Evolutionary conservation across 2,113 vertebrate species (phyloP).

Genomic region (Indicator maculatus): DNA sequence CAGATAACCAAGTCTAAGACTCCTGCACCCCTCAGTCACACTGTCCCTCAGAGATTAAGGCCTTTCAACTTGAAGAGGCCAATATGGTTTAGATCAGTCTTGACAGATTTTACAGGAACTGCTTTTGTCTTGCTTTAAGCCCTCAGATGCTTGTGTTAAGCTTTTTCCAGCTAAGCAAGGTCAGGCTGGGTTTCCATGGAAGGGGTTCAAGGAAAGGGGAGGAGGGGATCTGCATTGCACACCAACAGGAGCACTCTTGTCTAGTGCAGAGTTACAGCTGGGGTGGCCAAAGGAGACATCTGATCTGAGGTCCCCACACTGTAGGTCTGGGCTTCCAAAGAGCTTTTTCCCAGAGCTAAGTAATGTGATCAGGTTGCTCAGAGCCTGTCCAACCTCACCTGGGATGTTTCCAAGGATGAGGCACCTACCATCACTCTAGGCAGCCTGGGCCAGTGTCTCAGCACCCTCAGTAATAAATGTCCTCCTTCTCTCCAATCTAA

Average conservation of each 20-base stretch:
- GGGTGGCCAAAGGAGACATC: not conserved
- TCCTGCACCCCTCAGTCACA: not conserved
- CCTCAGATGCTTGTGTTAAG: not conserved
- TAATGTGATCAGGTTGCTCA: not conserved
- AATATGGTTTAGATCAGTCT: constrained; percentile 39
- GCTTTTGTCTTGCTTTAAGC: constrained; percentile 13
- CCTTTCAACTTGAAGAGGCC: constrained; percentile 2
- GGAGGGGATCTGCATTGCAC: rapidly evolving
- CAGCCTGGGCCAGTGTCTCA: too few relatives aligned
- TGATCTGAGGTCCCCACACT: not conserved
- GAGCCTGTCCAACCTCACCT: not conserved
- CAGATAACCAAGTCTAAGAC: not conserved
- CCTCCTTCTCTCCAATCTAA: too few relatives aligned
- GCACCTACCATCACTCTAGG: too few relatives aligned
- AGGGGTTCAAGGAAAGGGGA: not conserved
- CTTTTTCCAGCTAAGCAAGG: not conserved
- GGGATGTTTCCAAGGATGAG: too few relatives aligned
- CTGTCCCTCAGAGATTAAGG: not conserved
- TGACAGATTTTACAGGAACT: constrained; percentile 2
- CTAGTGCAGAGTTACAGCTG: rapidly evolving
- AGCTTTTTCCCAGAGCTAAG: not conserved
- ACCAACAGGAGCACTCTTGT: not conserved
- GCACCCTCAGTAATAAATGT: too few relatives aligned
- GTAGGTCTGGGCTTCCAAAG: not conserved
- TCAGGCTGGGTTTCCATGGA: not conserved